Conservation (phyloP, 1,140 invertebrate genomes). For the Sesamia nonagrioides region DNA sequence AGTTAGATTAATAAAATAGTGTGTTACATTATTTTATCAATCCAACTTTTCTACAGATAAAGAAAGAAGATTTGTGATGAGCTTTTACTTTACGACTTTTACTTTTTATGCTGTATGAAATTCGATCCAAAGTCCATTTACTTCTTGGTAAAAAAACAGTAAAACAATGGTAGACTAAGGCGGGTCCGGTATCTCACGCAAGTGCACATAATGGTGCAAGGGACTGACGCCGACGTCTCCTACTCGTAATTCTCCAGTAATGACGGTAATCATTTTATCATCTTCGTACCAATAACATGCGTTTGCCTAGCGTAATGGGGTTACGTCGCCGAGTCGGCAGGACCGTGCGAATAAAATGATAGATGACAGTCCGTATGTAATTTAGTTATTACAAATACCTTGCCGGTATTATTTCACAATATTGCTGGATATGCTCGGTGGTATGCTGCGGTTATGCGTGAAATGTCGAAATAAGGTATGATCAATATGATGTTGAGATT, state of each 20-base stretch:
- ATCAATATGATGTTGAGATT: not conserved
- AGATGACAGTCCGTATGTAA: conserved; percentile 46
- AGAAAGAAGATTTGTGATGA: conserved; percentile 15
- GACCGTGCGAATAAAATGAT: conserved; percentile 66
- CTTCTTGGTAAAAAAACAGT: conserved; percentile 62
- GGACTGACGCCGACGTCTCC: conserved; percentile 62
- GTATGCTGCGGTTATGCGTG: conserved; percentile 12
- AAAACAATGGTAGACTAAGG: conserved; percentile 65
- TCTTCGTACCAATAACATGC: conserved; percentile 76
- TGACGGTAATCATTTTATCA: conserved; percentile 84
- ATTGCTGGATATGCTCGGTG: conserved; percentile 9
- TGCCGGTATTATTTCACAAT: conserved; percentile 42
- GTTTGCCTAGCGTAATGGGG: conserved; percentile 65
- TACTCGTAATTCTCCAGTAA: conserved; percentile 76
- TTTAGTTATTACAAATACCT: conserved; percentile 53
- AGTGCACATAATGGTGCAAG: conserved; percentile 73
- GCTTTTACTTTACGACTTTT: conserved; percentile 45
- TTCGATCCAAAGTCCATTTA: conserved; percentile 38
- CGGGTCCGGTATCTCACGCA: conserved; percentile 71
- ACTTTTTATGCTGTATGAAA: conserved; percentile 37
- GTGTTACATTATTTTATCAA: not conserved
- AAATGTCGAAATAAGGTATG: conserved; percentile 24
- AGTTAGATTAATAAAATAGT: not conserved
- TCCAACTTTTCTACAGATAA: not conserved
- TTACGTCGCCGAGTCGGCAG: conserved; percentile 44